Evolutionary conservation across 1,140 invertebrate species (phyloP).

Genomic region (Drosophila seguyi): DNA sequence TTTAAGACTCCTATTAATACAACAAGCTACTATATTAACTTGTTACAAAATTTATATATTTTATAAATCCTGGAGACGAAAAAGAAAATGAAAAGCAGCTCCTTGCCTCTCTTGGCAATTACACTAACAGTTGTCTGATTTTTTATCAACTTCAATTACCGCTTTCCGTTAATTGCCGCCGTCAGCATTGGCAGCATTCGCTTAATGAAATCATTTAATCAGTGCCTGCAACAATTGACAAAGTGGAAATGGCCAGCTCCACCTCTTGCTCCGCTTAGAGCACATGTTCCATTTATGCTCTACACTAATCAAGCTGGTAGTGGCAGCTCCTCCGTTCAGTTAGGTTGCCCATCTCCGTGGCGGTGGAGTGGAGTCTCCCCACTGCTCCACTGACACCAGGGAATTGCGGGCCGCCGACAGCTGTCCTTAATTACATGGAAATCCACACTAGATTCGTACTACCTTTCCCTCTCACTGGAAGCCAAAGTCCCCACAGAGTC

Average conservation of each 20-base stretch:
- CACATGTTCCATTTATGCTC: constrained; percentile 69
- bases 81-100: background rate
- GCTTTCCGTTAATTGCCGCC: constrained; percentile 32
- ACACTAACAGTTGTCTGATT: background rate
- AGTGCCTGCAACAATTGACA: constrained; percentile 36
- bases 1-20: no score
- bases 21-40: no score
- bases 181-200: constrained; percentile 35
- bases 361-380: background rate
- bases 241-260: constrained; percentile 24
- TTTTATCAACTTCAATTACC: constrained; percentile 17
- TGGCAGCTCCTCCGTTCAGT: constrained; percentile 9
- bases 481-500: constrained; percentile 52
- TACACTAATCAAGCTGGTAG: constrained; percentile 63
- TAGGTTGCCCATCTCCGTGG: background rate
- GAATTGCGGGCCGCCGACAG: constrained; percentile 61
- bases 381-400: constrained; percentile 44
- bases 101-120: constrained; percentile 16
- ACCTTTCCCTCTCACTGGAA: constrained; percentile 2
- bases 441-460: constrained; percentile 51
- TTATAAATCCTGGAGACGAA: no score
- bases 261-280: constrained; percentile 15
- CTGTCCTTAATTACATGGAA: constrained; percentile 77
- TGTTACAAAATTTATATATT: no score
- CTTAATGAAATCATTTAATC: constrained; percentile 67